Conservation (phyloP, 2,113 vertebrate species). For the Trogon melanurus region DNA sequence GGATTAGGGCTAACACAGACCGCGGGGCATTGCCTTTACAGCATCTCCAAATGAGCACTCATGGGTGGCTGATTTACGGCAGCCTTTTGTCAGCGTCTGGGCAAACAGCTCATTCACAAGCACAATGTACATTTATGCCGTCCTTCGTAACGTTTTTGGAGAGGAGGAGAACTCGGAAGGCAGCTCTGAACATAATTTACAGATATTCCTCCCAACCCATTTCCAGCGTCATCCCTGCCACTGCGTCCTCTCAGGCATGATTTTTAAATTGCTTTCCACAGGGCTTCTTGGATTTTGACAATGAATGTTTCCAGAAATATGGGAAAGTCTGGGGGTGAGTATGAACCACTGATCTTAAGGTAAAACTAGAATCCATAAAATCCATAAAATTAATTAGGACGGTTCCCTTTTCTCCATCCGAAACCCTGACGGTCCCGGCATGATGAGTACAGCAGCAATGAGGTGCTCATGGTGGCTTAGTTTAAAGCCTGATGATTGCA, state of each 20-base stretch:
- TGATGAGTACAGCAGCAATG: accelerated
- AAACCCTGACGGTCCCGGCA: not conserved
- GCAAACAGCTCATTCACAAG: not conserved
- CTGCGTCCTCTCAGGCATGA: not conserved
- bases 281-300: conserved; percentile 78
- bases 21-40: not conserved
- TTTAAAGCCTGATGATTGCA: not conserved
- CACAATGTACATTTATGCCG: accelerated
- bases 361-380: not conserved
- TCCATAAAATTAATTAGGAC: not conserved
- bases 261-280: conserved; percentile 34
- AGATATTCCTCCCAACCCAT: not conserved
- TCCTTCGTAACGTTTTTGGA: not conserved
- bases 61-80: not conserved
- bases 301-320: conserved; percentile 78
- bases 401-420: not conserved
- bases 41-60: not conserved
- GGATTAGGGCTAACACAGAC: not conserved
- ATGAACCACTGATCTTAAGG: not conserved
- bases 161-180: not conserved
- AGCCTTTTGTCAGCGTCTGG: not conserved
- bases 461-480: not conserved
- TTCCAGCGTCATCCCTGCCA: accelerated
- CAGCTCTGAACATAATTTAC: not conserved
- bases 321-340: conserved; percentile 88